Evolutionary conservation across 2,888 invertebrate genomes (phyloP), one percentile per base, ranked within the genome.

Genomic region (Drosophila limbata): DNA sequence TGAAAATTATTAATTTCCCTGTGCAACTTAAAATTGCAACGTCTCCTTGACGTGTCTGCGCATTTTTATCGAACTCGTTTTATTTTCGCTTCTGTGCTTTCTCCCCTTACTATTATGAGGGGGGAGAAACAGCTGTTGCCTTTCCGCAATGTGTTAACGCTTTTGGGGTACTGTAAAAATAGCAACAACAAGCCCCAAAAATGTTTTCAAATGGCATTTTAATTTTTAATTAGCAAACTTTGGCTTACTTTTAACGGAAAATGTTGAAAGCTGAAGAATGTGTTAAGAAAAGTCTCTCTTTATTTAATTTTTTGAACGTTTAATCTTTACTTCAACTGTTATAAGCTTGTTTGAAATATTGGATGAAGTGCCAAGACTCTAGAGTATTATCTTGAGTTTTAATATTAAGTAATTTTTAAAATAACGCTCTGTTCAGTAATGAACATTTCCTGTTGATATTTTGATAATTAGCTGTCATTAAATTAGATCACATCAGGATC

Each of bases 1-100:
- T 71, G 70, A 75, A 83, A 84, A 81, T 85, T 80, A 85, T 85
- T 85, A 81, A 85, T 84, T 85, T 85, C 73, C 72, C 80, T 50
- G 69, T 50, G 71, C 73, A 84, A 83, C 77, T 81, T 79, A 63
- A 78, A 83, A 80, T 79, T 82, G 77, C 83, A 83, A 73, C 83
- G 48, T 71, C 61, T 45, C 37, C 64, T 55, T 51, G 57, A 50
- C 73, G 57, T 62, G 61, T 25, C 59, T 35, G 39, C 45, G 47
- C 59, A 63, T 71, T 71, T 65, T 67, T 71, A 72, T 66, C 67
- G 66, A 69, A 56, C 60, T 37, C 52, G 25, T 55, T 60, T 59
- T 61, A 56, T 11, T 33, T 37, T 19, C n/a, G 33, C 44, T 35
- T 35, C 5, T 40, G 28, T 2, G 17, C 37, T 39, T 53, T 47